Evolutionary conservation across 1,140 invertebrate species (phyloP).

Genomic region (Drosophila lacertosa): DNA sequence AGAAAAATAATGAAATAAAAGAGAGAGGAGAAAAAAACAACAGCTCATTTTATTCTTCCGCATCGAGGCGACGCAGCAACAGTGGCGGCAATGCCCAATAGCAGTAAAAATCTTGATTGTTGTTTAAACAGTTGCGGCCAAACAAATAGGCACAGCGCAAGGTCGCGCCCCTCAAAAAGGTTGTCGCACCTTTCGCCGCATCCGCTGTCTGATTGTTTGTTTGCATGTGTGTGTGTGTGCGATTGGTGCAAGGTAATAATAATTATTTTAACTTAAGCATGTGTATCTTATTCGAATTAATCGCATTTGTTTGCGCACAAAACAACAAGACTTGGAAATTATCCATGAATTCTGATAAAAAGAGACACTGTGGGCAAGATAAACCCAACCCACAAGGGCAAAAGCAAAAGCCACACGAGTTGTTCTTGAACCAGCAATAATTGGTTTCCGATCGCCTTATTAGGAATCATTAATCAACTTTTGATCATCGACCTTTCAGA

Average conservation of each 20-base stretch:
- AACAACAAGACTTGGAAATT: conserved; percentile 12
- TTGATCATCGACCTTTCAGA: too few relatives aligned
- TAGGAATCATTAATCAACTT: neutral
- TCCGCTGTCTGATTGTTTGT: conserved; percentile 11
- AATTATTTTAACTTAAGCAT: neutral
- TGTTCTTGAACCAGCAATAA: too few relatives aligned
- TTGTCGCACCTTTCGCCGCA: conserved; percentile 43
- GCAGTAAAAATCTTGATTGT: conserved; percentile 40
- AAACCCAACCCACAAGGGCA: conserved; percentile 4
- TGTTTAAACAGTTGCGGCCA: conserved; percentile 74
- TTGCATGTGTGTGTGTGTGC: too few relatives aligned
- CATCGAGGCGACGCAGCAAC: conserved; percentile 48
- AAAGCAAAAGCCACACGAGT: too few relatives aligned
- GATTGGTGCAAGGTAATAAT: conserved; percentile 20
- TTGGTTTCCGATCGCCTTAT: too few relatives aligned
- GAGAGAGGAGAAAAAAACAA: conserved; percentile 32
- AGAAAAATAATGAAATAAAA: neutral
- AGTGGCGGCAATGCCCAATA: conserved; percentile 32
- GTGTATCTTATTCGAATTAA: conserved; percentile 4
- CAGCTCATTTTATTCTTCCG: conserved; percentile 67
- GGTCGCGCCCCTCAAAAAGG: conserved; percentile 47
- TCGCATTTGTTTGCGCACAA: conserved; percentile 1
- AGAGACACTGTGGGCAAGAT: neutral
- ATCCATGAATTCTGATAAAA: conserved; percentile 18
- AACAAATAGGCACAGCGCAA: conserved; percentile 57